A percentile compares a stretch with the other conserved stretches of the same genome.
Evolutionary conservation across 1,140 invertebrate species (phyloP).

Genomic region (Eriosoma lanigerum): DNA sequence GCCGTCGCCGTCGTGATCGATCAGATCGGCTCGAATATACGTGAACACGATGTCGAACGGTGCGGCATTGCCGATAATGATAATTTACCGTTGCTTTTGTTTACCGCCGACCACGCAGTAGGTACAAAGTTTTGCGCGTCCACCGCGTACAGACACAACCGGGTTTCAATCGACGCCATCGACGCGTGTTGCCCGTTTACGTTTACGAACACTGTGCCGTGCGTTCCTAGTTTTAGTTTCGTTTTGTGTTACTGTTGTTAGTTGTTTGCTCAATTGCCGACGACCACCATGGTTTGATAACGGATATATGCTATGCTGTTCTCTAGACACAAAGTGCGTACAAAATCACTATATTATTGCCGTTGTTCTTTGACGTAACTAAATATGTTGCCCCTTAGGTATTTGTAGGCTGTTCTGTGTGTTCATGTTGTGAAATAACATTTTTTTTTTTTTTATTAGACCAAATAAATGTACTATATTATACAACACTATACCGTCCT

Average conservation of each 20-base stretch:
- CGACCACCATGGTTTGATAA: neutral
- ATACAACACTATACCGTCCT: no score
- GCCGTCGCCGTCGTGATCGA: neutral
- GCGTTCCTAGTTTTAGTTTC: neutral
- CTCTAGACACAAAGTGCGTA: conserved; percentile 3
- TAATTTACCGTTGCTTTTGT: conserved; percentile 24
- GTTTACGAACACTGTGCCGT: neutral
- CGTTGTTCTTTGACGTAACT: neutral
- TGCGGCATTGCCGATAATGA: neutral
- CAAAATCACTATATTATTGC: no score
- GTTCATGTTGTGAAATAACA: no score
- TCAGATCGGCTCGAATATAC: conserved; percentile 19
- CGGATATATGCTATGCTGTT: conserved; percentile 3
- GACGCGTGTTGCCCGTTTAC: neutral
- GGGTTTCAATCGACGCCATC: neutral
- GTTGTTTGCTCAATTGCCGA: neutral
- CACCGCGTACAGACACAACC: neutral
- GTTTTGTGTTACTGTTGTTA: neutral
- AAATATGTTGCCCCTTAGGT: neutral
- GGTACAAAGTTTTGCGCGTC: neutral
- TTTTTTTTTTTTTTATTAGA: no score
- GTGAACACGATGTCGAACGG: conserved; percentile 34
- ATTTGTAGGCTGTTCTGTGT: neutral
- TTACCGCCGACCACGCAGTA: conserved; percentile 4
- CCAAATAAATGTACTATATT: no score